Evolutionary conservation across 2,888 invertebrate species (phyloP), one percentile per base, ranked within the genome.

Genomic region (Yponomeuta malinellus): DNA sequence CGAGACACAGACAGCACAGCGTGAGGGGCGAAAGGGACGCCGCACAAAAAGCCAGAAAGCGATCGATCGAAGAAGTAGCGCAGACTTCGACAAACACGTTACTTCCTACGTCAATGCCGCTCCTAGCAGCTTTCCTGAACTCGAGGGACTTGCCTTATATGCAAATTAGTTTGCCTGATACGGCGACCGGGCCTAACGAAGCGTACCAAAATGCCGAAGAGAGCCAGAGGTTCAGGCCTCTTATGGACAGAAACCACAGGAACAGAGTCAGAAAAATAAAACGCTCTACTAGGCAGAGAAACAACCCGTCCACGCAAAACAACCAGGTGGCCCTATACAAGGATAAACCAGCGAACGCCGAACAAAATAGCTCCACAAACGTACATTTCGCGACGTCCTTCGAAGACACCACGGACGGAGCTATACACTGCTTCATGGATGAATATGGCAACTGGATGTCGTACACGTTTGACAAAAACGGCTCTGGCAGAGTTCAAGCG

Each of bases 391-490:
- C 97, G 4, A 95, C 94, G 37, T 96, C 95, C 43, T 96, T 97
- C 78, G 95, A 96, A 72, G 97, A 97, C 79, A 97, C 97, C 0
- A 94, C 93, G 2, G 96, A 97, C 77, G 97, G 97, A 12, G 96
- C 97, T 1, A 95, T 97, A 64, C 97, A 97, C 84, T 97, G 95
- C 82, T 97, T 97, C 79, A 94, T 96, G 83, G 97, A 97, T 79
- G 97, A 97, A 81, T 94, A 95, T 77, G 97, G 97, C 65, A 96
- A 96, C 78, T 97, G 97, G 96, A 94, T 96, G 88, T 96, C 97
- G 0, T 91, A 92, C 59, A 96, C 97, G 0, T 97, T 98, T 81
- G 96, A 97, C 77, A 96, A 96, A 78, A 95, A 95, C 76, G 95
- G 95, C 75, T 88, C 93, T 1, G 94, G 94, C 0, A 82, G 88